These are phyloP conservation scores for Epinotia brunnichana DNA, from an alignment of 2,888 invertebrate species.

Conservation along the genomic window DNA sequence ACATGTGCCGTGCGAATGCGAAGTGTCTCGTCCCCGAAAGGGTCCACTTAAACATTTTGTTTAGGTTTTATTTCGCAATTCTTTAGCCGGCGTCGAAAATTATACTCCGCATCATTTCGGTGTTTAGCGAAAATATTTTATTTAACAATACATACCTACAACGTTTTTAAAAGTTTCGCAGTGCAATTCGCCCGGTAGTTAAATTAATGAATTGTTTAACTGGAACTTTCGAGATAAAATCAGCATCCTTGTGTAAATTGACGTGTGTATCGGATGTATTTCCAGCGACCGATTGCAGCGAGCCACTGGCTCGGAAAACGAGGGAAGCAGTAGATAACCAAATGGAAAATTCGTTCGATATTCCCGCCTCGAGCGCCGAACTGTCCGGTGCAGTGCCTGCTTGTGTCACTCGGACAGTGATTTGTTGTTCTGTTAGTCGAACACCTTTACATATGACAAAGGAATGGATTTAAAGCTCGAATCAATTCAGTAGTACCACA, in stretches of 20 bases:
- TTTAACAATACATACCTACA: no score
- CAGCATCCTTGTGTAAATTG: slow-evolving; percentile 25
- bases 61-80: slow-evolving; percentile 11
- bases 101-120: no score
- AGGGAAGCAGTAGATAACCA: slow-evolving; percentile 56
- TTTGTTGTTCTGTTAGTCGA: slow-evolving; percentile 9
- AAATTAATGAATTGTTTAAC: not conserved
- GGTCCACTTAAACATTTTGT: slow-evolving; percentile 16
- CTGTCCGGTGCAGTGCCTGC: slow-evolving; percentile 23
- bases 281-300: slow-evolving; percentile 52
- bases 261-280: slow-evolving; percentile 48
- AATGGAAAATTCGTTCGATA: slow-evolving; percentile 62
- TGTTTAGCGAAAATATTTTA: not conserved
- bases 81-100: slow-evolving; percentile 3
- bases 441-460: not conserved
- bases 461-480: not conserved
- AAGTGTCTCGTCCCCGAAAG: slow-evolving; percentile 24
- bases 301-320: slow-evolving; percentile 67
- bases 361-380: slow-evolving; percentile 29
- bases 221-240: slow-evolving; percentile 13
- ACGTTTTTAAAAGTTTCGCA: not conserved
- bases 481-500: not conserved
- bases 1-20: slow-evolving; percentile 18
- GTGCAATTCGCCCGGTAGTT: not conserved
- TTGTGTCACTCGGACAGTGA: slow-evolving; percentile 19